Base-by-base conservation (phyloP, 2,797 vertebrate species). In the Etheostoma perlongum region DNA sequence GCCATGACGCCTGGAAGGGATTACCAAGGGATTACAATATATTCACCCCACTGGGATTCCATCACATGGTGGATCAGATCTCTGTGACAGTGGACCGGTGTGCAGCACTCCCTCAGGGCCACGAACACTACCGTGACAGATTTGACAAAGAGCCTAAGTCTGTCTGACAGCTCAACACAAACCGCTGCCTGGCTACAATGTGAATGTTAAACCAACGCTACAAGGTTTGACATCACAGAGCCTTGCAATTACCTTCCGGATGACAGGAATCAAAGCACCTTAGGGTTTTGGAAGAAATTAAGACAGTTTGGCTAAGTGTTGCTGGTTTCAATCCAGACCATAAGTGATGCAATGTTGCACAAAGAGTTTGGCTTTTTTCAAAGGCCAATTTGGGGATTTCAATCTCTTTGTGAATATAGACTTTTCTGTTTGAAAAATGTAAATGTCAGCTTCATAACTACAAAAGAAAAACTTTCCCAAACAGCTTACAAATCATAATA, bases 21-120 rank as follows among this genome's bases (percentile, higher is more conserved):
- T 94, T 95, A 94, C 72, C 25, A 12, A 85, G 83, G 89, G 94
- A 94, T 95, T 95, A 93, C 90, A 73, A 91, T 90, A 83, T 88
- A 90, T 89, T 93, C 93, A 79, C 89, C 86, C 90, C 86, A 79
- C 81, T 86, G 91, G 91, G 91, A 94, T 88, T 82, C 82, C 88
- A 87, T 92, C 83, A 89, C 93, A 92, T 85, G 77, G 79, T 89
- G 89, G 89, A 93, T 92, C 91, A 88, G 88, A 89, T 89, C 85
- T 84, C 33, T 86, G 76, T 91, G 90, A 92, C 91, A 84, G 92
- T 86, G 89, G 86, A 89, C 75, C 82, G 83, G 78, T 72, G 72
- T 69, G 79, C 63, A 44, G 74, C 71, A 40, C 77, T 79, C 81
- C 79, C 88, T 44, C 67, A 64, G 78, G 84, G 76, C 74, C 71